Conservation (phyloP, 1,140 invertebrate genomes). For the Reticulitermes speratus region DNA sequence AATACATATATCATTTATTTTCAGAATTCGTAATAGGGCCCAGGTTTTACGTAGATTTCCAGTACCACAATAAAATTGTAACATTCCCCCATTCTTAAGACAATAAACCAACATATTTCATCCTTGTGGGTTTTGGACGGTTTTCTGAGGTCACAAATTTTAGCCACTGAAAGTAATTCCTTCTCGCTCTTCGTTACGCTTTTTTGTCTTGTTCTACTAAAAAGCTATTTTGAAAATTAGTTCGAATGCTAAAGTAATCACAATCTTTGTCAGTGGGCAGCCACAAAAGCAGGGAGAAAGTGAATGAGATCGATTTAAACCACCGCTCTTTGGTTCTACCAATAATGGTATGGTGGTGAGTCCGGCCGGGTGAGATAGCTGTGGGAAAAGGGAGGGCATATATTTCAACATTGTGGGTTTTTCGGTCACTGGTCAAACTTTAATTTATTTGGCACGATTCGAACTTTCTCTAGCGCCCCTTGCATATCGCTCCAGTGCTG, state of each 20-base stretch:
- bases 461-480: background rate
- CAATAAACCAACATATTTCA: background rate
- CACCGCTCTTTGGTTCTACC: background rate
- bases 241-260: background rate
- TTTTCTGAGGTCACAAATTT: background rate
- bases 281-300: background rate
- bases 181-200: background rate
- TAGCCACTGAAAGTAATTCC: background rate
- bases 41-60: background rate
- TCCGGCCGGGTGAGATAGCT: background rate
- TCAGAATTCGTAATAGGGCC: background rate
- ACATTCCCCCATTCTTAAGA: background rate
- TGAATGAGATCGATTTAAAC: background rate
- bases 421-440: conserved; percentile 14
- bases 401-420: conserved; percentile 11
- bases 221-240: background rate
- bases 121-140: background rate
- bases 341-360: background rate
- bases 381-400: background rate
- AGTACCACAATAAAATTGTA: background rate
- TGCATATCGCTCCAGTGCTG: background rate
- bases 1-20: background rate
- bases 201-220: background rate
- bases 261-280: background rate
- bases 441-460: background rate